These are phyloP conservation scores for Hyles euphorbiae DNA, from an alignment of 1,140 invertebrate species.

Conservation along the genomic window DNA sequence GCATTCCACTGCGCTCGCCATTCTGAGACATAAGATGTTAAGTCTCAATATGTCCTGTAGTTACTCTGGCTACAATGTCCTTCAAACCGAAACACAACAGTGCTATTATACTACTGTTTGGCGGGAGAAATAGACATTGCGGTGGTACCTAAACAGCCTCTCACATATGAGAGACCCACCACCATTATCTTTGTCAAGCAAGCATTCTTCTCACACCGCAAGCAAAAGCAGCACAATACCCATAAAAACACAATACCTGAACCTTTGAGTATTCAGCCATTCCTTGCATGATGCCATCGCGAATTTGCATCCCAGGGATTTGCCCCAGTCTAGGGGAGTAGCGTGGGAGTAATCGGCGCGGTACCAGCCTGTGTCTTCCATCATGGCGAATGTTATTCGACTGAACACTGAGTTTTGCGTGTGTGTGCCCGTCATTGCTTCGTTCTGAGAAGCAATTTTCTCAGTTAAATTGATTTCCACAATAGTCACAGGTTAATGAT, in stretches of 20 bases:
- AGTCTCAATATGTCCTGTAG: too few relatives aligned
- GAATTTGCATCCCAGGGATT: slow-evolving; percentile 94
- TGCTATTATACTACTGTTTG: too few relatives aligned
- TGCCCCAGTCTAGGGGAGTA: slow-evolving; percentile 92
- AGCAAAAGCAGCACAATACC: neutral
- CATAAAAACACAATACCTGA: slow-evolving; percentile 38
- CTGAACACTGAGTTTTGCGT: slow-evolving; percentile 99
- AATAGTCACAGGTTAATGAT: too few relatives aligned
- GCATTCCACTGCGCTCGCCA: too few relatives aligned
- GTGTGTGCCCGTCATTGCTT: slow-evolving; percentile 99
- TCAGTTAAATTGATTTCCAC: too few relatives aligned
- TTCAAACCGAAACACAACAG: too few relatives aligned
- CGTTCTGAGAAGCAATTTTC: slow-evolving; percentile 83
- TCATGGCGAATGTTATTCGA: slow-evolving; percentile 94
- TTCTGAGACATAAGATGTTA: too few relatives aligned
- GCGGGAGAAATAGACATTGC: too few relatives aligned
- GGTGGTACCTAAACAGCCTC: too few relatives aligned
- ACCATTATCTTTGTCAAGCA: too few relatives aligned
- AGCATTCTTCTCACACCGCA: neutral
- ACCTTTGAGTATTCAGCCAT: slow-evolving; percentile 87
- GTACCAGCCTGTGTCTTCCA: slow-evolving; percentile 99
- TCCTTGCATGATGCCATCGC: slow-evolving; percentile 96
- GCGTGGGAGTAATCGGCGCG: slow-evolving; percentile 93
- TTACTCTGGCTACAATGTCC: too few relatives aligned
- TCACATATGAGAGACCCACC: too few relatives aligned